These are phyloP conservation scores for Xiphorhynchus elegans DNA, from an alignment of 2,113 vertebrate species.

Conservation along the genomic window DNA sequence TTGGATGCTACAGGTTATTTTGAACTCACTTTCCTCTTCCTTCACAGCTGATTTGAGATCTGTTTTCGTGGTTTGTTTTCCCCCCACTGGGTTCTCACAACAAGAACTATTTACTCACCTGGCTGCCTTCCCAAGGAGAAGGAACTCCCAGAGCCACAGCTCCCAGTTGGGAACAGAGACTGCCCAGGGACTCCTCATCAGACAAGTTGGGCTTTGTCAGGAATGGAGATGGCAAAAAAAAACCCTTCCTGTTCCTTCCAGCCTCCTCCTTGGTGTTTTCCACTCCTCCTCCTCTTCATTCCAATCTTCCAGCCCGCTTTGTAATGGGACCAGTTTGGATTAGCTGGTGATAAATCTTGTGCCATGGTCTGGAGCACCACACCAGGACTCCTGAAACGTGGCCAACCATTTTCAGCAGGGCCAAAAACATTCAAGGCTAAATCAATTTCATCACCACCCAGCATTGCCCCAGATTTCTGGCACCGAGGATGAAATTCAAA, in stretches of 20 bases:
- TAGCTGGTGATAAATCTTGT: background rate
- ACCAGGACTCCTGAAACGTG: background rate
- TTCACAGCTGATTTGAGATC: rapidly evolving
- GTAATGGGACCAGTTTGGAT: background rate
- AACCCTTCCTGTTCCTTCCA: background rate
- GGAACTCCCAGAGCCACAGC: background rate
- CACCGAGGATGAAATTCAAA: background rate
- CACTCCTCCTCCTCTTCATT: background rate
- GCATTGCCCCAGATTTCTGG: background rate
- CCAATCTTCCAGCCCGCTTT: background rate
- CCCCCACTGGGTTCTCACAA: background rate
- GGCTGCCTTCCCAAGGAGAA: background rate
- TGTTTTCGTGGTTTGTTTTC: background rate
- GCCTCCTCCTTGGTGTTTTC: background rate
- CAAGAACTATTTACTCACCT: rapidly evolving
- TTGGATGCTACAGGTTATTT: background rate
- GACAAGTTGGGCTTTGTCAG: background rate
- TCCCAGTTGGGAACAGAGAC: background rate
- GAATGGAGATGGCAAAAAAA: background rate
- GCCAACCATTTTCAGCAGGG: background rate
- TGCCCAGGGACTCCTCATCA: background rate
- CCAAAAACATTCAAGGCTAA: background rate
- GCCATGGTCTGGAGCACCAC: background rate
- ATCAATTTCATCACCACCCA: background rate
- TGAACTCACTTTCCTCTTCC: background rate